These are phyloP conservation scores for Rallus crepitans DNA, from an alignment of 2,797 vertebrate species.

Conservation along the genomic window DNA sequence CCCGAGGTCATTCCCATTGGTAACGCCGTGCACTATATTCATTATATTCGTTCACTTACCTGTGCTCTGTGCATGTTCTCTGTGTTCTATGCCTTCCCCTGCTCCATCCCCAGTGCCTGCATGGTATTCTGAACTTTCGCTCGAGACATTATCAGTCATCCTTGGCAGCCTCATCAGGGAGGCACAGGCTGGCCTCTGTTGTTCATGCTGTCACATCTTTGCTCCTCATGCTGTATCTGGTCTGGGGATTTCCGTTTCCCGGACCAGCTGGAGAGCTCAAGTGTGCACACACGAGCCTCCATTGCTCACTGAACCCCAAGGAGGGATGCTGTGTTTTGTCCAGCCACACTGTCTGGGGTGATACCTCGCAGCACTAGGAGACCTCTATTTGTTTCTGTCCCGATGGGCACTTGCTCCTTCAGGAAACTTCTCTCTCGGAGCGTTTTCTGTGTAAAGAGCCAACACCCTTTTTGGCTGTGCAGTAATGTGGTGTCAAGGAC, in stretches of 20 bases:
- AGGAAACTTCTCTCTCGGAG: background rate
- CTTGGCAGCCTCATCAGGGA: background rate
- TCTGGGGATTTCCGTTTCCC: background rate
- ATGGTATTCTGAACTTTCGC: background rate
- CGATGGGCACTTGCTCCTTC: background rate
- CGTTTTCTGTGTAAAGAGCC: background rate
- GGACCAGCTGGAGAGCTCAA: background rate
- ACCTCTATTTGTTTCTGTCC: background rate
- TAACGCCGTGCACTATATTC: fast-evolving
- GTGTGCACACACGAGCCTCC: background rate
- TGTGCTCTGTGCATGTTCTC: background rate
- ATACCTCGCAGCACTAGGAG: background rate
- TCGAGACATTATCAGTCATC: background rate
- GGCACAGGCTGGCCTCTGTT: background rate
- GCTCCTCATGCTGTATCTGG: background rate
- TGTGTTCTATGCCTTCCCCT: fast-evolving
- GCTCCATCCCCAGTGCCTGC: background rate
- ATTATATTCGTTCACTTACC: fast-evolving
- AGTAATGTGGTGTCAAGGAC: background rate
- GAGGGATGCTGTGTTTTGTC: background rate
- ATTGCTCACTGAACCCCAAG: background rate
- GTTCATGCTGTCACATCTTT: background rate
- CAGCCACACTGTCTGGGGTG: background rate
- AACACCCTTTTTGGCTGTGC: background rate
- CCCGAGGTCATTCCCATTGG: background rate